phyloP scores from a whole-genome alignment of 2,888 invertebrate genomes.

The Eucera pruinosa region DNA sequence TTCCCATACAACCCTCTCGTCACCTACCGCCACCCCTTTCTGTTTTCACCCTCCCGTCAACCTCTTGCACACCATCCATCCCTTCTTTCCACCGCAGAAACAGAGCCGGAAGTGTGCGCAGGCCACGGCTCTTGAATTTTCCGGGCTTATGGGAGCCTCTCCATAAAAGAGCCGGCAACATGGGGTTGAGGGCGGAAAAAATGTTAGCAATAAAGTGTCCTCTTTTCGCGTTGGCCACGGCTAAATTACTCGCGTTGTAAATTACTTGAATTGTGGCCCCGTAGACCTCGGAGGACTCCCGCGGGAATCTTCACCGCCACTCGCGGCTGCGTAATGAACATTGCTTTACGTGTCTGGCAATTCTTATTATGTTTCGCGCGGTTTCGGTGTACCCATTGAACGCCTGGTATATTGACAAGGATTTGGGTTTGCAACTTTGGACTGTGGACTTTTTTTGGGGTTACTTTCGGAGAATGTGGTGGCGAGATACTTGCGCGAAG shows the following conservation, averaged over 20 bases:
- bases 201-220: conserved; percentile 46
- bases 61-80: background rate
- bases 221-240: conserved; percentile 28
- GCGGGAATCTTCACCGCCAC: conserved; percentile 1
- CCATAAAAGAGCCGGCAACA: conserved; percentile 35
- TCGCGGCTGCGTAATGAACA: conserved; percentile 41
- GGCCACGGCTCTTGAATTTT: conserved; percentile 48
- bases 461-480: too few species aligned
- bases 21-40: conserved; percentile 8
- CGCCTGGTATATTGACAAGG: too few species aligned
- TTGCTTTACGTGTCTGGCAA: conserved; percentile 39
- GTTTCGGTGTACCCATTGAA: too few species aligned
- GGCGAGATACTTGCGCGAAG: too few species aligned
- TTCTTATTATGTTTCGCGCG: background rate
- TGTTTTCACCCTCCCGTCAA: background rate
- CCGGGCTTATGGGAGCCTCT: conserved; percentile 26
- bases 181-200: conserved; percentile 32
- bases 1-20: conserved; percentile 25
- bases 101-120: too few species aligned
- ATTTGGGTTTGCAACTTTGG: too few species aligned
- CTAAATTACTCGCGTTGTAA: conserved; percentile 52
- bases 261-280: conserved; percentile 41
- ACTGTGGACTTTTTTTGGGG: too few species aligned
- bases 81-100: background rate
- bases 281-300: background rate